Evolutionary conservation across 2,113 vertebrate species (phyloP), one percentile per base, ranked within the genome.

Genomic region (Thryonomys swinderianus): DNA sequence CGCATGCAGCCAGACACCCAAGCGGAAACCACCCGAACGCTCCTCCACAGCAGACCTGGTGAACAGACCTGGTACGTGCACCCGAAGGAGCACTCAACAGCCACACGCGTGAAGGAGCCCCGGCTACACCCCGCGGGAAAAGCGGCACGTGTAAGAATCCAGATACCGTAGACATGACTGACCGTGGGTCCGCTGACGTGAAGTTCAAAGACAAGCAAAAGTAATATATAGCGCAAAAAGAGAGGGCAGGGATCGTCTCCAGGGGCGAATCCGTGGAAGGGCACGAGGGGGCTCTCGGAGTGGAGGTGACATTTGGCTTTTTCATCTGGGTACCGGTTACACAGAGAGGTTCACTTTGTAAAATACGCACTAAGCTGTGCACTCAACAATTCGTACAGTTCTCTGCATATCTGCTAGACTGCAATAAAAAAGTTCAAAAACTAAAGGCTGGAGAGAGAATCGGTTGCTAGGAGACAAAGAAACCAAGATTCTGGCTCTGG

Each of bases 401-500:
- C 81, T 81, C 85, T 81, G 82, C 18, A 6, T 93, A 80, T 82
- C 51, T 69, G 71, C 64, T 85, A 88, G 92, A 74, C 79, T 82
- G 81, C 90, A 93, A 93, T 76, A 86, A 25, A 91, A 95, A 92
- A 88, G 57, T 51, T 78, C 87, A 45, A 51, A 76, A 78, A 76
- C n/a, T 9, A 21, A 85, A n/a, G 73, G 55, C 42, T 89, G 9
- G 73, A 45, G 53, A 94, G 74, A 93, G 51, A 91, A 86, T 76
- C 57, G 55, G 97, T 96, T 96, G 96, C 96, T 96, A 96, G 90
- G 97, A 94, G 84, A 97, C 96, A 67, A 85, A 94, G 83, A 95
- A 88, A 81, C 42, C 14, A 74, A 40, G 90, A 82, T 80, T 71
- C 88, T 59, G 48, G 94, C 92, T 96, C 57, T 86, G 81, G 80